A percentile compares a stretch with the other conserved stretches of the same genome.
Conservation (phyloP, 2,888 invertebrate genomes). For the Sceliomorpha sp. region DNA sequence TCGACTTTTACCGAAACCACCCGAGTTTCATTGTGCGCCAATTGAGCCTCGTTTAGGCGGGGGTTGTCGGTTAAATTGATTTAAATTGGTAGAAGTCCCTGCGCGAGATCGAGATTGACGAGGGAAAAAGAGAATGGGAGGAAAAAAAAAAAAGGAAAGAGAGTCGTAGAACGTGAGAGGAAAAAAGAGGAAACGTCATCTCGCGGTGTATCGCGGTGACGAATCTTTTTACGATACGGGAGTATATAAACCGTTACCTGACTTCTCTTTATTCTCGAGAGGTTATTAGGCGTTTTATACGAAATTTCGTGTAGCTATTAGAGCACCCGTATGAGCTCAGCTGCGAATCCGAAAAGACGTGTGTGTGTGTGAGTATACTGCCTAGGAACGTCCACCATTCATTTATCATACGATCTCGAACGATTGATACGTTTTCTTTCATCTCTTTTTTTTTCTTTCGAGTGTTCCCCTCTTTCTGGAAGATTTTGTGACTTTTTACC, state of each 20-base stretch:
- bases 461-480: too few species aligned
- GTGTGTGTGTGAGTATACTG: too few species aligned
- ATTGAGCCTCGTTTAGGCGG: constrained; percentile 76
- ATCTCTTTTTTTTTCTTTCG: too few species aligned
- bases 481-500: too few species aligned
- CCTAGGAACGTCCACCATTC: too few species aligned
- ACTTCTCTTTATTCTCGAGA: constrained; percentile 57
- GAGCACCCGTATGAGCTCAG: constrained; percentile 72
- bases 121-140: too few species aligned
- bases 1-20: constrained; percentile 41
- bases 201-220: constrained; percentile 35
- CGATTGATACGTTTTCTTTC: too few species aligned
- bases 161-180: too few species aligned
- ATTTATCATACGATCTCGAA: too few species aligned
- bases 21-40: constrained; percentile 72
- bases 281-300: constrained; percentile 59
- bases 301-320: constrained; percentile 65
- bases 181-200: constrained; percentile 14
- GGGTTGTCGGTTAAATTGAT: constrained; percentile 77
- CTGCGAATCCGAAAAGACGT: constrained; percentile 68
- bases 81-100: constrained; percentile 72
- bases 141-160: constrained; percentile 53
- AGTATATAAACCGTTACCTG: constrained; percentile 76
- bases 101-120: too few species aligned
- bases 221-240: constrained; percentile 75